Conservation (phyloP, 2,888 invertebrate genomes). For the Drosophila borealis region DNA sequence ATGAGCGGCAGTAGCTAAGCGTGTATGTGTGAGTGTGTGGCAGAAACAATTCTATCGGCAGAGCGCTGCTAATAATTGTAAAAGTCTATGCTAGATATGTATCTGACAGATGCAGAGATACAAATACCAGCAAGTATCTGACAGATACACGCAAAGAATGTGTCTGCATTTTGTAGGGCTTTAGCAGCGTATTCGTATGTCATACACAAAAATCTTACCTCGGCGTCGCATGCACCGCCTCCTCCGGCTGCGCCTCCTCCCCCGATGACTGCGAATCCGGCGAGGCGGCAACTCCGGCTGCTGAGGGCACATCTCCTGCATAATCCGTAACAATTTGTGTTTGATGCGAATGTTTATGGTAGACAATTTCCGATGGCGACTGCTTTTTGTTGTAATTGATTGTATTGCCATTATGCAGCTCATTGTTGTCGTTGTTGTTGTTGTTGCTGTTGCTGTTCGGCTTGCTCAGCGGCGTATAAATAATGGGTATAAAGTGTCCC, state of each 20-base stretch:
- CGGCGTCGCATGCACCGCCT: slow-evolving; percentile 49
- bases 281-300: slow-evolving; percentile 44
- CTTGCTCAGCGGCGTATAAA: slow-evolving; percentile 83
- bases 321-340: slow-evolving; percentile 75
- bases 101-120: slow-evolving; percentile 16
- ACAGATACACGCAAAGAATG: slow-evolving; percentile 13
- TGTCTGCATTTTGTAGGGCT: background rate
- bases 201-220: slow-evolving; percentile 52
- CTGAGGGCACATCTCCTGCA: slow-evolving; percentile 32
- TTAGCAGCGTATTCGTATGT: background rate
- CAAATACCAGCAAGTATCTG: slow-evolving; percentile 6
- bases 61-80: slow-evolving; percentile 6
- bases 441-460: slow-evolving; percentile 41
- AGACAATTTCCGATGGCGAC: slow-evolving; percentile 63
- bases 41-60: slow-evolving; percentile 14
- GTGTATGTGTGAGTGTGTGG: slow-evolving; percentile 42
- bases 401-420: slow-evolving; percentile 61
- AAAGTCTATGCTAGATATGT: slow-evolving; percentile 14
- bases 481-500: slow-evolving; percentile 86
- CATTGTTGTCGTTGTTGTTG: slow-evolving; percentile 48
- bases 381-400: slow-evolving; percentile 70
- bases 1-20: slow-evolving; percentile 1
- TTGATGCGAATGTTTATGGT: slow-evolving; percentile 74
- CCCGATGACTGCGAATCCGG: slow-evolving; percentile 30
- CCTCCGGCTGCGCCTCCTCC: slow-evolving; percentile 20